Evolutionary conservation across 2,797 vertebrate genomes (phyloP), one percentile per base, ranked within the genome.

Genomic region (Anguilla pacifica): DNA sequence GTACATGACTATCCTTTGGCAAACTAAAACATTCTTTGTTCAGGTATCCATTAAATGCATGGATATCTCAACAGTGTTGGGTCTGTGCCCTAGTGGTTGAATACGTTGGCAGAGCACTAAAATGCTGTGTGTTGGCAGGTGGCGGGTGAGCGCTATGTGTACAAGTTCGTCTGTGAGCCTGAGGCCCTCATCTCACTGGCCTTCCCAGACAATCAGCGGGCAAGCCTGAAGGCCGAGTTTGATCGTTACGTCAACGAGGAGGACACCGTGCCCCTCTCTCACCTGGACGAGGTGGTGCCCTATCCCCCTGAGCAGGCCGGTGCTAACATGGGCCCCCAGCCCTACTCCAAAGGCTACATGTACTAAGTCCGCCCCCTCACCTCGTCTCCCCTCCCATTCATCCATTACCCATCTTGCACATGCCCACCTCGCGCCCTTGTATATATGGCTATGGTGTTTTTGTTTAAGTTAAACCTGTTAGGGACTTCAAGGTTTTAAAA

Each of bases 91-190:
- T n/a, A 28, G 6, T 67, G 22, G 22, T n/a, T 28, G 64, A 67
- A 28, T 67, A 28, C 59, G 4, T 17, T 64, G 59, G 59, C 19
- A n/a, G 22, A 22, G 64, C 51, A 53, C 6, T 53, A 53, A 53
- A 53, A 53, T 53, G 51, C 51, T 53, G 85, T 87, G 19, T 91
- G 15, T 67, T 31, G 77, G 28, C 92, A 99, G 98, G 98, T 99
- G 94, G 98, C 98, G 0, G 98, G 98, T 0, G 98, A 99, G 91
- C 98, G 98, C 91, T 99, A 99, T 0, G 98, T 99, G 93, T 99
- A 99, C 97, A 99, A 98, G 95, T 99, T 99, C 0, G 98, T 99
- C 88, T 99, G 98, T 0, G 98, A 99, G 94, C 98, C 98, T 0
- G 97, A 99, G 90, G 98, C 98, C 0, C 93, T 99, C 89, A 98